Conservation (phyloP, 2,113 vertebrate genomes). For the Bubalus kerabau region DNA sequence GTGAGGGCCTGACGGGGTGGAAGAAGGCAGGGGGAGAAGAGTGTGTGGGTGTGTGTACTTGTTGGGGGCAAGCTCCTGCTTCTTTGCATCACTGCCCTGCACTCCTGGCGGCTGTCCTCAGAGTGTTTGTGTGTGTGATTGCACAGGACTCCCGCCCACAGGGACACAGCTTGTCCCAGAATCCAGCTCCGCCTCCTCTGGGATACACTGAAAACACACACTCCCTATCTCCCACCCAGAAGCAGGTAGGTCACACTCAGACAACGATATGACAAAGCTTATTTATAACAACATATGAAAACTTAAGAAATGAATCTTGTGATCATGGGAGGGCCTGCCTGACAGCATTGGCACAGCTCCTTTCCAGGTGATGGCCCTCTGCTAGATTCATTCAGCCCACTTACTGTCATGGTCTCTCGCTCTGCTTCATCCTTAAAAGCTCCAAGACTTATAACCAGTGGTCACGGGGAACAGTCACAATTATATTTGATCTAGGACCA, state of each 20-base stretch:
- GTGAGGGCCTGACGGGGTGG: not conserved
- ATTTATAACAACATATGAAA: slow-evolving; percentile 18
- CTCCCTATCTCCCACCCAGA: slow-evolving; percentile 58
- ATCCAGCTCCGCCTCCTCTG: slow-evolving; percentile 55
- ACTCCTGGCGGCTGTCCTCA: slow-evolving; percentile 47
- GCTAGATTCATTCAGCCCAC: not conserved
- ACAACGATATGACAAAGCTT: slow-evolving; percentile 19
- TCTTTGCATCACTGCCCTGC: not conserved
- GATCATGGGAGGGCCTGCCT: not conserved
- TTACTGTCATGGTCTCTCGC: not conserved
- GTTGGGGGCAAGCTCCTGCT: not conserved
- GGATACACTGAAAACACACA: slow-evolving; percentile 53
- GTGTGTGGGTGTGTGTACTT: slow-evolving; percentile 22
- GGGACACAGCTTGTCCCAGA: slow-evolving; percentile 59
- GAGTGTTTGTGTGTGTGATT: slow-evolving; percentile 54
- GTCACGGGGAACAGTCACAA: not conserved
- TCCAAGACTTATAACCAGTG: not conserved
- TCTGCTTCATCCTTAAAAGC: not conserved
- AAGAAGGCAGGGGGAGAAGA: not conserved
- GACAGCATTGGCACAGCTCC: not conserved
- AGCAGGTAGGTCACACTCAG: slow-evolving; percentile 49
- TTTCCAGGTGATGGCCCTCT: not conserved
- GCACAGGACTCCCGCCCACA: slow-evolving; percentile 53
- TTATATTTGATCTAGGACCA: not conserved
- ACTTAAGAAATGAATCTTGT: not conserved